A percentile compares a stretch with the other conserved stretches of the same genome.
phyloP scores from a whole-genome alignment of 35 echinoderm and acorn worm species.

The Chiridota heheva region DNA sequence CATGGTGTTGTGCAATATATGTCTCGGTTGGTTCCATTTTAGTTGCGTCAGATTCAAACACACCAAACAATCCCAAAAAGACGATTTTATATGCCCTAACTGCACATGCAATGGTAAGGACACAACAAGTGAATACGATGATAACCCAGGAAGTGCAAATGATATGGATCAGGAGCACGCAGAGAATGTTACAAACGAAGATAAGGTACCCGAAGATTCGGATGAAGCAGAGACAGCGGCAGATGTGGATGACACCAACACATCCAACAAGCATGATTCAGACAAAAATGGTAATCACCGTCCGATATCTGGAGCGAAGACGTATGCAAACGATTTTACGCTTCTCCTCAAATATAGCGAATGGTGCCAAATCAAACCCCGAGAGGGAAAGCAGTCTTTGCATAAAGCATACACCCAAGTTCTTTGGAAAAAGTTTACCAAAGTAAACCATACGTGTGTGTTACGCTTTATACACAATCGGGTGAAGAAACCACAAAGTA shows the following conservation, averaged over 20 bases:
- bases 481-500: background rate
- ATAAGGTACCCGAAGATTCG: background rate
- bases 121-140: background rate
- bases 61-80: background rate
- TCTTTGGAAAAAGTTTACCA: background rate
- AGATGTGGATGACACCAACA: background rate
- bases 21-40: slow-evolving; percentile 23
- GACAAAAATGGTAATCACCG: background rate
- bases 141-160: background rate
- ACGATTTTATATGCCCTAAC: background rate
- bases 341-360: background rate
- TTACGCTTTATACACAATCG: slow-evolving; percentile 20
- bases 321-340: background rate
- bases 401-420: slow-evolving; percentile 14
- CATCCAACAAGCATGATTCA: background rate
- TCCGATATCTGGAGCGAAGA: background rate
- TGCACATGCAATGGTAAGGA: background rate
- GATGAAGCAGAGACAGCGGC: background rate
- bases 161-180: background rate
- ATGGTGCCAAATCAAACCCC: background rate
- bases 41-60: background rate
- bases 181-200: background rate
- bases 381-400: background rate
- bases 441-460: background rate
- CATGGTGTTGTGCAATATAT: background rate